These are phyloP conservation scores for Rhineura floridana DNA, from an alignment of 2,113 vertebrate genomes.

Conservation along the genomic window DNA sequence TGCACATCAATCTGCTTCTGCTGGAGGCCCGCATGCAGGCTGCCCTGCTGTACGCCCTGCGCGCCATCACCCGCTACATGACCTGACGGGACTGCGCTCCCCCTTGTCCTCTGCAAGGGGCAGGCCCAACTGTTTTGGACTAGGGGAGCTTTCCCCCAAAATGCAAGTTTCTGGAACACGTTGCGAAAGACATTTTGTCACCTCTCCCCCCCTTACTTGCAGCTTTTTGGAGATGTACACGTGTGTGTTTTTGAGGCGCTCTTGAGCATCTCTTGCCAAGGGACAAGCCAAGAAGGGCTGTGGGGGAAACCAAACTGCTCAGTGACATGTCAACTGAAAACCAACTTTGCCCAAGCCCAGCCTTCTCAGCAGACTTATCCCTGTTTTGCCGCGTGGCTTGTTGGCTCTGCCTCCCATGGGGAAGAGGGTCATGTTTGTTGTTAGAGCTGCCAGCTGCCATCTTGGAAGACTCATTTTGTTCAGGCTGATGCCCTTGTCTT, in stretches of 20 bases:
- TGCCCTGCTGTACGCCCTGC: conserved; percentile 88
- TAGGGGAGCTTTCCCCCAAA: background rate
- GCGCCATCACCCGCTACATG: conserved; percentile 86
- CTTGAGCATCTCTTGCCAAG: conserved; percentile 20
- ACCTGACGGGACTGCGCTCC: conserved; percentile 68
- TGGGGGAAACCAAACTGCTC: conserved; percentile 1
- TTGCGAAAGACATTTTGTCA: background rate
- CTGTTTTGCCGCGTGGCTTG: background rate
- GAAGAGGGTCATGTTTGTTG: too few relatives aligned
- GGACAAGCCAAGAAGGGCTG: accelerated
- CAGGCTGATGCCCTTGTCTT: accelerated
- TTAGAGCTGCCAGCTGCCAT: background rate
- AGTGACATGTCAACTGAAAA: conserved; percentile 3
- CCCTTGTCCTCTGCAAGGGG: background rate
- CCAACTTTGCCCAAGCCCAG: accelerated
- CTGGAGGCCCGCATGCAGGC: conserved; percentile 95
- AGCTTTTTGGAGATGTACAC: background rate
- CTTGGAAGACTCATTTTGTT: background rate
- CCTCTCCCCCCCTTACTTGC: background rate
- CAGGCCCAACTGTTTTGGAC: background rate
- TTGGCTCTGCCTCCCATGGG: background rate
- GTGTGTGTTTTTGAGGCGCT: background rate
- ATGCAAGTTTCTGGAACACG: background rate
- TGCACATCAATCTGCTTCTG: conserved; percentile 91
- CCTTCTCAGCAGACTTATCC: background rate